These are phyloP conservation scores for Agelastica alni DNA, from an alignment of 2,888 invertebrate genomes.

Conservation along the genomic window DNA sequence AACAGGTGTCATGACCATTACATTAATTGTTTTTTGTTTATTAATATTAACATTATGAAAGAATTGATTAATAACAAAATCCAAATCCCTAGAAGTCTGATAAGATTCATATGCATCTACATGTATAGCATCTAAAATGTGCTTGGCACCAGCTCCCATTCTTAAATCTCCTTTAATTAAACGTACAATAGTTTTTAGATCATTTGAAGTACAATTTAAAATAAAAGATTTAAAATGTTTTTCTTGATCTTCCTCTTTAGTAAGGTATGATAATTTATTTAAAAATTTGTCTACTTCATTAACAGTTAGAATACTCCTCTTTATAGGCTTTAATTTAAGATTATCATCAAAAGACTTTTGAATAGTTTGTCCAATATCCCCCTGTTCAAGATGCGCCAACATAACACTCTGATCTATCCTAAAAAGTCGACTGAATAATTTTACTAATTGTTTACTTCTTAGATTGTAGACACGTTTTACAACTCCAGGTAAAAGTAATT, in stretches of 20 bases:
- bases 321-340: constrained; percentile 61
- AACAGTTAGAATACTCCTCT: constrained; percentile 72
- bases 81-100: constrained; percentile 81
- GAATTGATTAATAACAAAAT: constrained; percentile 61
- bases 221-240: constrained; percentile 75
- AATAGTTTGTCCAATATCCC: constrained; percentile 86
- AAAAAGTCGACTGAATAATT: constrained; percentile 84
- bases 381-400: constrained; percentile 84
- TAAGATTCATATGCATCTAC: constrained; percentile 86
- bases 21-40: constrained; percentile 27
- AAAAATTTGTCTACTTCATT: constrained; percentile 79
- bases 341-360: constrained; percentile 75
- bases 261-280: constrained; percentile 71
- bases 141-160: constrained; percentile 91
- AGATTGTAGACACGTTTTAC: constrained; percentile 88
- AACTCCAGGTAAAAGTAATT: constrained; percentile 79
- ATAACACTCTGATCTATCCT: constrained; percentile 75
- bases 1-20: constrained; percentile 84
- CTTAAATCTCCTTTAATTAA: constrained; percentile 89
- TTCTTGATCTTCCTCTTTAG: constrained; percentile 87
- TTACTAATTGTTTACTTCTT: constrained; percentile 88
- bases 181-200: constrained; percentile 81
- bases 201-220: constrained; percentile 76
- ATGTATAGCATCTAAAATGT: constrained; percentile 87
- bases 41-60: constrained; percentile 16